Percentiles rank a stretch among this genome's conserved stretches.
Conservation (phyloP, 2,888 invertebrate species). For the Axea sp. region DNA sequence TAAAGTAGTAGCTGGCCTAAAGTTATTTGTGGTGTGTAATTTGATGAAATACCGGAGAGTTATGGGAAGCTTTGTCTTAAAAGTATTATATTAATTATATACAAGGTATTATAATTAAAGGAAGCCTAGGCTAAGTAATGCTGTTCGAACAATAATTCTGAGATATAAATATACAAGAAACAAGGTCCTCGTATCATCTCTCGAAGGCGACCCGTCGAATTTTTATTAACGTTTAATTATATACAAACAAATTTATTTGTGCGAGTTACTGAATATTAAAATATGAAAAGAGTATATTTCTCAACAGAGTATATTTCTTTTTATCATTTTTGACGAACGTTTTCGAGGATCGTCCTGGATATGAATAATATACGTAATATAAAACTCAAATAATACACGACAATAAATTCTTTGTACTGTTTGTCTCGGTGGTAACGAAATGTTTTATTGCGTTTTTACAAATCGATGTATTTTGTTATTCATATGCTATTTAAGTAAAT, state of each 20-base stretch:
- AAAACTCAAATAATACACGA: slow-evolving; percentile 62
- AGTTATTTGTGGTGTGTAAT: slow-evolving; percentile 69
- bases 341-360: slow-evolving; percentile 24
- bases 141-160: slow-evolving; percentile 80
- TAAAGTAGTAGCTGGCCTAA: slow-evolving; percentile 79
- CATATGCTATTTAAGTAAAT: neutral
- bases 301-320: too few relatives aligned
- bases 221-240: slow-evolving; percentile 49
- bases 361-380: slow-evolving; percentile 55
- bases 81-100: slow-evolving; percentile 65
- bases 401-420: slow-evolving; percentile 61
- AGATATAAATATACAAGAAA: slow-evolving; percentile 73
- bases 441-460: neutral
- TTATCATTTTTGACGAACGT: slow-evolving; percentile 18
- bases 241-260: neutral
- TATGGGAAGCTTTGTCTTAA: slow-evolving; percentile 53
- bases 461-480: neutral
- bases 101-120: slow-evolving; percentile 62
- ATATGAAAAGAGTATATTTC: neutral
- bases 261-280: too few relatives aligned
- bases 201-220: slow-evolving; percentile 15
- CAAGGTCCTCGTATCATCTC: slow-evolving; percentile 34
- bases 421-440: slow-evolving; percentile 14
- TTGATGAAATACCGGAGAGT: slow-evolving; percentile 53
- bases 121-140: slow-evolving; percentile 77